These are phyloP conservation scores for Lucifuga dentata DNA, from an alignment of 2,113 vertebrate genomes.

Conservation along the genomic window DNA sequence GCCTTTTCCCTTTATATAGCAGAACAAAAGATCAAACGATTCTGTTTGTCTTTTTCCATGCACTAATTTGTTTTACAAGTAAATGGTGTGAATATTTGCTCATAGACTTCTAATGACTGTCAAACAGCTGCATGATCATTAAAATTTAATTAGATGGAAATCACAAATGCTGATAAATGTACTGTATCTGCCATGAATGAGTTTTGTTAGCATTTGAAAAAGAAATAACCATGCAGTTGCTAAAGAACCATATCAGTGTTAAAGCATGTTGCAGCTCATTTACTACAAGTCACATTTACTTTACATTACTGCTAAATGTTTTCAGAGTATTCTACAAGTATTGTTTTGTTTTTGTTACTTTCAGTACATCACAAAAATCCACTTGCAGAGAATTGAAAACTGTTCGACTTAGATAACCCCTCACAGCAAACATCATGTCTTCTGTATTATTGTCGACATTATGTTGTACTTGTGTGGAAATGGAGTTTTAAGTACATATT, in stretches of 20 bases:
- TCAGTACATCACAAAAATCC: too few relatives aligned
- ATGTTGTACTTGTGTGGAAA: background rate
- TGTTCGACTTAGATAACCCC: background rate
- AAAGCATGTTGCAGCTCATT: conserved; percentile 13
- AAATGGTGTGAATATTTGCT: background rate
- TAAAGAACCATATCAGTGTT: background rate
- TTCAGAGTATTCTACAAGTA: too few relatives aligned
- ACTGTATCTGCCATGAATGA: background rate
- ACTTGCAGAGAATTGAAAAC: conserved; percentile 11
- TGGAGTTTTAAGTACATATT: too few relatives aligned
- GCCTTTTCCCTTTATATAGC: too few relatives aligned
- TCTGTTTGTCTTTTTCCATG: background rate
- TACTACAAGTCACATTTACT: too few relatives aligned
- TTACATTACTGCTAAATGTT: too few relatives aligned
- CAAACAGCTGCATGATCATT: background rate
- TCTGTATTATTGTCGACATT: background rate
- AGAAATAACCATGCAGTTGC: background rate
- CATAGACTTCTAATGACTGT: background rate
- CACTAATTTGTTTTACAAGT: background rate
- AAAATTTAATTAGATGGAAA: background rate
- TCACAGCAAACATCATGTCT: background rate
- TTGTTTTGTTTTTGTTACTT: too few relatives aligned
- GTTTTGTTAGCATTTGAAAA: background rate
- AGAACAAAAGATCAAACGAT: background rate
- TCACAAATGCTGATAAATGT: background rate